Conservation (phyloP, 2,888 invertebrate species). For the Drosophila incognita region DNA sequence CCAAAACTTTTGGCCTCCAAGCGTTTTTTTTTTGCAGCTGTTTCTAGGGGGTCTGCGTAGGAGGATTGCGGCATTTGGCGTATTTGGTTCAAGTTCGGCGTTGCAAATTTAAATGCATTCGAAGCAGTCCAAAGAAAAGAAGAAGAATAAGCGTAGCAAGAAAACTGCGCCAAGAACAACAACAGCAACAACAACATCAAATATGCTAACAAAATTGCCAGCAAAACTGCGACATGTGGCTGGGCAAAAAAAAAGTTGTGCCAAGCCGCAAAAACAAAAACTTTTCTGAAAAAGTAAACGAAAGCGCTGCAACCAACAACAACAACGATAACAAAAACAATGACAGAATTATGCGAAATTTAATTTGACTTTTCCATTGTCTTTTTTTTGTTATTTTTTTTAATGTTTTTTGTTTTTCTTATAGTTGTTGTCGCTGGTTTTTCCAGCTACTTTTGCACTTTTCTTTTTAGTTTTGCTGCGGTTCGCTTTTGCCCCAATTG, state of each 20-base stretch:
- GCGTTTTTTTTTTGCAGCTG: constrained; percentile 54
- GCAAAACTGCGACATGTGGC: constrained; percentile 78
- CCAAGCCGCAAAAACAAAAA: constrained; percentile 79
- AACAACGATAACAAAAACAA: constrained; percentile 36
- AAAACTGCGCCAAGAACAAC: constrained; percentile 73
- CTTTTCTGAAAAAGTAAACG: constrained; percentile 60
- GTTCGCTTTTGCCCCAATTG: constrained; percentile 30
- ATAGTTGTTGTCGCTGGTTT: constrained; percentile 39
- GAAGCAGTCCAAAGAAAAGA: constrained; percentile 15
- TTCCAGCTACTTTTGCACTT: constrained; percentile 68
- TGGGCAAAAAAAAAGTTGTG: constrained; percentile 65
- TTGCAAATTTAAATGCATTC: constrained; percentile 64
- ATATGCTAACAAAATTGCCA: constrained; percentile 48
- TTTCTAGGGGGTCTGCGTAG: not conserved
- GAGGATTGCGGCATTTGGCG: constrained; percentile 10
- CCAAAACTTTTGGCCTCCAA: constrained; percentile 49
- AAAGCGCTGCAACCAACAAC: constrained; percentile 49
- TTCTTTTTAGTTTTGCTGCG: constrained; percentile 65
- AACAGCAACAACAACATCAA: constrained; percentile 43
- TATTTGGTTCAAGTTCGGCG: constrained; percentile 80
- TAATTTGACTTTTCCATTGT: constrained; percentile 75
- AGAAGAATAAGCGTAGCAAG: constrained; percentile 27
- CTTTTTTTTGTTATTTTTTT: constrained; percentile 23
- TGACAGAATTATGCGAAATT: constrained; percentile 77
- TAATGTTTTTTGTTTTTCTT: constrained; percentile 36